A percentile compares a stretch with the other conserved stretches of the same genome.
phyloP scores from a whole-genome alignment of 1,140 invertebrate genomes.

The Ectropis grisescens region DNA sequence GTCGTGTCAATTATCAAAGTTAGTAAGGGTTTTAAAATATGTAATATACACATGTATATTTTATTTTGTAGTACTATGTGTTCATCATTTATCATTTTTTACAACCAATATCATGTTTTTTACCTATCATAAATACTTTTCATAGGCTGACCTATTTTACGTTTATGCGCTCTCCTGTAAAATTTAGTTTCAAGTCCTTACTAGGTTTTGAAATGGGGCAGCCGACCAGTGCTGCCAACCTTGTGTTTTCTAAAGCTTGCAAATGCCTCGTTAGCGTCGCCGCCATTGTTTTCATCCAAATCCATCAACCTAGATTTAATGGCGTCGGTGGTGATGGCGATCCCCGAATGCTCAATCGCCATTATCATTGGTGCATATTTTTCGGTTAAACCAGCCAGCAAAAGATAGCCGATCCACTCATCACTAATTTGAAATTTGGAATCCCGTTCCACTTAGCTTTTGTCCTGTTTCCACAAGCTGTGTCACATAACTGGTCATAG shows the following conservation, averaged over 20 bases:
- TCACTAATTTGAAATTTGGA: not conserved
- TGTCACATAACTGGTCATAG: not conserved
- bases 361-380: not conserved
- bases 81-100: conserved; percentile 2
- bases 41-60: too few relatives aligned
- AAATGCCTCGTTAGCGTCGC: not conserved
- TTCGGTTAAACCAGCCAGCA: not conserved
- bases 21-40: too few relatives aligned
- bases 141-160: conserved; percentile 4
- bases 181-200: too few relatives aligned
- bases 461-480: not conserved
- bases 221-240: not conserved
- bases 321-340: not conserved
- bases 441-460: not conserved
- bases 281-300: not conserved
- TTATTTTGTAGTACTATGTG: too few relatives aligned
- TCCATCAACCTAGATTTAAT: too few relatives aligned
- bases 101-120: conserved; percentile 5
- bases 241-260: not conserved
- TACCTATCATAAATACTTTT: conserved; percentile 6
- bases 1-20: too few relatives aligned
- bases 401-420: not conserved
- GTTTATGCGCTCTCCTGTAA: conserved; percentile 4
- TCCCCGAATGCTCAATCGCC: not conserved
- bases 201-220: too few relatives aligned